These are phyloP conservation scores for Pseudopleuronectes americanus DNA, from an alignment of 2,797 vertebrate genomes.

Conservation along the genomic window DNA sequence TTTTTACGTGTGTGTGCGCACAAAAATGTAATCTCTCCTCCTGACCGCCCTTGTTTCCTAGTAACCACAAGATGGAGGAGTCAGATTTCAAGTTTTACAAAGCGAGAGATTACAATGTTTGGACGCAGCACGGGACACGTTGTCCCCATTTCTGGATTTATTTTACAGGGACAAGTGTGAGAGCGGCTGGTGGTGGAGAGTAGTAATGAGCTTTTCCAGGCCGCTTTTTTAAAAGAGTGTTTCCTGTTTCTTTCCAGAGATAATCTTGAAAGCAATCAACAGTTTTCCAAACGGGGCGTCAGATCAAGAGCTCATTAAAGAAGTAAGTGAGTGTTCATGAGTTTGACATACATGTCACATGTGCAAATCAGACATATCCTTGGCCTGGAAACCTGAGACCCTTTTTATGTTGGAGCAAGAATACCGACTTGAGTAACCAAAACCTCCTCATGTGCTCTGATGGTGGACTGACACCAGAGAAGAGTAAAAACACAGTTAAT, in stretches of 20 bases:
- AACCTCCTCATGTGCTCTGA: constrained; percentile 26
- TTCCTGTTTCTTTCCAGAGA: constrained; percentile 41
- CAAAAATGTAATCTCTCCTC: constrained; percentile 9
- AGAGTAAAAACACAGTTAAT: constrained; percentile 24
- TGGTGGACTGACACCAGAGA: constrained; percentile 24
- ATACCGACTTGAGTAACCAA: constrained; percentile 15
- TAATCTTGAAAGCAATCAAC: constrained; percentile 38
- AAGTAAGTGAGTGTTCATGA: constrained; percentile 55
- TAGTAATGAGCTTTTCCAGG: neutral
- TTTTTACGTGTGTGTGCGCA: neutral
- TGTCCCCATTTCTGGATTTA: constrained; percentile 17
- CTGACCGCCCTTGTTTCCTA: constrained; percentile 32
- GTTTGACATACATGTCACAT: neutral
- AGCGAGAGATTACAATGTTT: constrained; percentile 45
- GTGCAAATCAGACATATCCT: constrained; percentile 7
- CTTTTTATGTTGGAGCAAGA: constrained; percentile 13
- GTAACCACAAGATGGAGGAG: constrained; percentile 47
- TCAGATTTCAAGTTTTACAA: constrained; percentile 63
- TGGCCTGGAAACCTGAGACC: constrained; percentile 41
- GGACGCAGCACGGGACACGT: constrained; percentile 18
- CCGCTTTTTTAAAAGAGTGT: neutral
- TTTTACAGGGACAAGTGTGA: constrained; percentile 3
- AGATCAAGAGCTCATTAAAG: constrained; percentile 12
- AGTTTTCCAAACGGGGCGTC: fast-evolving
- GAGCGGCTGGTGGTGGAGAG: neutral